A percentile compares a stretch with the other conserved stretches of the same genome.
Evolutionary conservation across 2,797 vertebrate genomes (phyloP).

Genomic region (Mormyrus hasselquistii): DNA sequence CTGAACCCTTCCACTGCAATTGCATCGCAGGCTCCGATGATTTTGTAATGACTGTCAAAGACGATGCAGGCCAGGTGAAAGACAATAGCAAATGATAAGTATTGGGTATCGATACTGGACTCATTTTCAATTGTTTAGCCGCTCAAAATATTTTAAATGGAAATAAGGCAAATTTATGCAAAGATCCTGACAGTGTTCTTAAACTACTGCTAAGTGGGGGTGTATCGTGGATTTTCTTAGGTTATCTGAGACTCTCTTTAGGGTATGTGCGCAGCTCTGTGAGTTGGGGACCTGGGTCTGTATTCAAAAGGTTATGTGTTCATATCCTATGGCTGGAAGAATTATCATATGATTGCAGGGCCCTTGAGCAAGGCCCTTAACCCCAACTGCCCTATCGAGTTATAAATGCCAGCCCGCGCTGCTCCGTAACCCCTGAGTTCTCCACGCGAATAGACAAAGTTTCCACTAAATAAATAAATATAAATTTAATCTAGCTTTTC

Average conservation of each 20-base stretch:
- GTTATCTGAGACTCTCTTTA: neutral
- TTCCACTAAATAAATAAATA: neutral
- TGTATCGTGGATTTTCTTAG: constrained; percentile 4
- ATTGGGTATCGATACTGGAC: neutral
- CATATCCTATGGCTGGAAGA: neutral
- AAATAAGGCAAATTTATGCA: neutral
- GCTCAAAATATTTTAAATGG: neutral
- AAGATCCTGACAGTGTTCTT: neutral
- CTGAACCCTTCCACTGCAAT: neutral
- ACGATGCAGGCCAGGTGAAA: neutral
- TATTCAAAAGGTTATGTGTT: neutral
- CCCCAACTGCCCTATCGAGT: too few species aligned
- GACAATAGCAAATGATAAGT: neutral
- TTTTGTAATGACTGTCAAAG: neutral
- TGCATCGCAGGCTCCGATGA: neutral
- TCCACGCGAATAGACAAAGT: neutral
- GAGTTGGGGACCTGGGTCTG: neutral
- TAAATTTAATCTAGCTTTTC: constrained; percentile 1
- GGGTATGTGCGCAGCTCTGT: neutral
- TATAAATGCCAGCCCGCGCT: neutral
- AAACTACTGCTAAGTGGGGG: constrained; percentile 2
- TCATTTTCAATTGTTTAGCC: neutral
- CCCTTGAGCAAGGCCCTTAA: too few species aligned
- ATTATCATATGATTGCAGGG: too few species aligned
- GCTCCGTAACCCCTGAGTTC: neutral